phyloP scores from a whole-genome alignment of 2,113 vertebrate species.

The Corythoichthys haematopterus region DNA sequence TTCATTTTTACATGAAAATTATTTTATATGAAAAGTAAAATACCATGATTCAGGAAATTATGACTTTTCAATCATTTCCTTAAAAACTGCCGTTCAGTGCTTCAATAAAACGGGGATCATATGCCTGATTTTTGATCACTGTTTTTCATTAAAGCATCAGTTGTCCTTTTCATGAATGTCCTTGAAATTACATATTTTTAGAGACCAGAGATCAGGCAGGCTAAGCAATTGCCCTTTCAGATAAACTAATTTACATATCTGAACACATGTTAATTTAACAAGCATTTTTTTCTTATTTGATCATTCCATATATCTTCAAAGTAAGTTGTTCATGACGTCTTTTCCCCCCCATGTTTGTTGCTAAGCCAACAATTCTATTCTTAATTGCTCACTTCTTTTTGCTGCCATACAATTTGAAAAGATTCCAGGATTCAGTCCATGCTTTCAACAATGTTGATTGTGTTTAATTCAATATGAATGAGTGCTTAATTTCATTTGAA shows the following conservation, averaged over 20 bases:
- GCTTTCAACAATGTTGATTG: slow-evolving; percentile 48
- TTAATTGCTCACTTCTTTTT: slow-evolving; percentile 24
- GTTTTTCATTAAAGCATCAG: background rate
- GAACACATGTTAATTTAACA: slow-evolving; percentile 19
- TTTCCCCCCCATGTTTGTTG: slow-evolving; percentile 33
- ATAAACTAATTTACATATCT: slow-evolving; percentile 49
- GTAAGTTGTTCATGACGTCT: slow-evolving; percentile 8
- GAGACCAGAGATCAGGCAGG: slow-evolving; percentile 28
- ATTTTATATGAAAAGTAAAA: no score
- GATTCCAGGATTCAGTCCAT: slow-evolving; percentile 24
- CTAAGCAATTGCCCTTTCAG: slow-evolving; percentile 42
- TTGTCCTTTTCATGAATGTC: slow-evolving; percentile 14
- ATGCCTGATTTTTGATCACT: background rate
- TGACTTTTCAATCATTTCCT: no score
- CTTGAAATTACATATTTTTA: slow-evolving; percentile 32
- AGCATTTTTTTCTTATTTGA: slow-evolving; percentile 7
- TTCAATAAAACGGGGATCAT: background rate
- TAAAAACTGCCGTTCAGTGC: no score
- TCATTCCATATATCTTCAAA: slow-evolving; percentile 10
- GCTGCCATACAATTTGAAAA: slow-evolving; percentile 24
- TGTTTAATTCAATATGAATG: slow-evolving; percentile 61
- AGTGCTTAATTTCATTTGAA: slow-evolving; percentile 20
- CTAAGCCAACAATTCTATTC: slow-evolving; percentile 29
- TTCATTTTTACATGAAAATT: no score
- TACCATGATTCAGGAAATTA: no score